phyloP scores from a whole-genome alignment of 35 echinoderm and acorn worm species.

The Amphiura filiformis region DNA sequence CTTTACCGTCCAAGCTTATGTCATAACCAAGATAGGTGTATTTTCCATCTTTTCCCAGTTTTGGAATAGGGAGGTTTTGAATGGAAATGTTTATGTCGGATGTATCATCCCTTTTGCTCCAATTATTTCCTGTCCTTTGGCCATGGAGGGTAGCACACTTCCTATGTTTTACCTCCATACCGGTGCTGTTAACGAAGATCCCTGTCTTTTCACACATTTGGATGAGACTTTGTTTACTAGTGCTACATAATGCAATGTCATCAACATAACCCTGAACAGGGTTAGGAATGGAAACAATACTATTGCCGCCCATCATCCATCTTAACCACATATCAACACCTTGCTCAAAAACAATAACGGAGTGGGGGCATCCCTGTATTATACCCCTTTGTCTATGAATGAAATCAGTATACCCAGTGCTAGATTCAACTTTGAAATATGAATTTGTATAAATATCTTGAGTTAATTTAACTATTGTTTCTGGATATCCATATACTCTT shows the following conservation, averaged over 20 bases:
- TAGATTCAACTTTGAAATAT: constrained; percentile 28
- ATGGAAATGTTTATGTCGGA: not conserved
- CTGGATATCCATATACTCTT: constrained; percentile 14
- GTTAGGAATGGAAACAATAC: not conserved
- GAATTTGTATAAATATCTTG: constrained; percentile 24
- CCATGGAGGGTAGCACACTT: not conserved
- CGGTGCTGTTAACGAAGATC: not conserved
- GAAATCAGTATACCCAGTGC: not conserved
- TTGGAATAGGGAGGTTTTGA: not conserved
- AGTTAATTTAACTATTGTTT: not conserved
- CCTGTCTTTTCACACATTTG: not conserved
- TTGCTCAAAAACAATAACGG: constrained; percentile 18
- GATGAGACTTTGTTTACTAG: not conserved
- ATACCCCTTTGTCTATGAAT: constrained; percentile 29
- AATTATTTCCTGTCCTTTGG: constrained; percentile 1
- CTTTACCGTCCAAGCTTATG: not conserved
- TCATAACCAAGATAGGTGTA: not conserved
- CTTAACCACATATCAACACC: constrained; percentile 22
- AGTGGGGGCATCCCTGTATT: constrained; percentile 15
- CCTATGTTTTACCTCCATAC: not conserved
- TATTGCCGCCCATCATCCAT: not conserved
- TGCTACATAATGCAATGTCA: not conserved
- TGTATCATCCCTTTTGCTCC: not conserved
- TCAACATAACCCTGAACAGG: not conserved
- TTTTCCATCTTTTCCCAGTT: not conserved